These are phyloP conservation scores for Entomobrya multifasciata DNA, from an alignment of 2,888 invertebrate genomes.

Conservation along the genomic window DNA sequence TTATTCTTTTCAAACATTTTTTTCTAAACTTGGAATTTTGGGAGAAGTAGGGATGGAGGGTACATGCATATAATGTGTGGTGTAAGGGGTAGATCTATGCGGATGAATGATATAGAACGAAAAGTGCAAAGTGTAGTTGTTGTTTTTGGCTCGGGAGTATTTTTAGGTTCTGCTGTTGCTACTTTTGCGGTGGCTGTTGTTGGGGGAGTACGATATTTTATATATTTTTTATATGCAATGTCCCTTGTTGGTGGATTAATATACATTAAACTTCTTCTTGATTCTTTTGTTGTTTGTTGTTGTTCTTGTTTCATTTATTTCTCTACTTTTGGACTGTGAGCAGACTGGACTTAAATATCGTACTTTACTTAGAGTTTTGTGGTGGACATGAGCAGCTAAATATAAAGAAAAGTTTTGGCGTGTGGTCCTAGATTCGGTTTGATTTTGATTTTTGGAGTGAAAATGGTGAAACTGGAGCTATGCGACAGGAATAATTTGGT, in stretches of 20 bases:
- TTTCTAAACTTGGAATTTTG: no score
- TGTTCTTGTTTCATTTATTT: neutral
- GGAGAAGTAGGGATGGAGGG: neutral
- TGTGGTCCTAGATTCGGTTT: no score
- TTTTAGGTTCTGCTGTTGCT: neutral
- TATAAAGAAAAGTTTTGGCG: no score
- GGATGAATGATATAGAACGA: neutral
- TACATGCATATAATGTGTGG: neutral
- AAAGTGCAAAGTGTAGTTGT: conserved; percentile 36
- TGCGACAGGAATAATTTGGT: neutral
- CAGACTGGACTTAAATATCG: no score
- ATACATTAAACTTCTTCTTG: conserved; percentile 10
- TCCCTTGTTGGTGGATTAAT: neutral
- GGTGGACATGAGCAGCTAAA: no score
- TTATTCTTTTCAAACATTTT: neutral
- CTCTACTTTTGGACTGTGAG: neutral
- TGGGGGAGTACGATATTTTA: neutral
- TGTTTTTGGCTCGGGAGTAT: neutral
- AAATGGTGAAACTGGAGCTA: neutral
- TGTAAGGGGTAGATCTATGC: neutral
- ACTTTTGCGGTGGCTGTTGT: neutral
- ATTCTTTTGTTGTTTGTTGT: neutral
- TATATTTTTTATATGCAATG: neutral
- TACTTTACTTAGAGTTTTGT: no score
- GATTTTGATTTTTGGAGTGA: no score